Base-by-base conservation (phyloP, 2,888 invertebrate species). In the Callinectes sapidus region DNA sequence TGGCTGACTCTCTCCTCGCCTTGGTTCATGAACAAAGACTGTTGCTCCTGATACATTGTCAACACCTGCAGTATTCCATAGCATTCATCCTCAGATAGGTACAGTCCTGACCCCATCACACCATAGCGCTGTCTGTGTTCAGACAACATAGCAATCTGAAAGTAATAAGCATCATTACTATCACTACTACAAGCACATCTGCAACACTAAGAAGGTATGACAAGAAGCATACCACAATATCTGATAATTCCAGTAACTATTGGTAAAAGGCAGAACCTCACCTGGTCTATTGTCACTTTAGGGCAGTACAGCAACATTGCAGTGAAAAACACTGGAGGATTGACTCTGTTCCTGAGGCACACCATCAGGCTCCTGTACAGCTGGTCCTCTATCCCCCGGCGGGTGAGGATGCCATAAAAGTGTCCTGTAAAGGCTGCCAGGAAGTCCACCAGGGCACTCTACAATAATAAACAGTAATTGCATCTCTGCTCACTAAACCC, bases 141-240 rank as follows among this genome's bases (percentile, higher is more conserved):
- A n/a, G n/a, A n/a, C n/a, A 89, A n/a, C 23, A 92, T 39, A 32
- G 89, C 89, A 92, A 92, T 92, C 92, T 92, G 61, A 42, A 61
- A 61, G 55, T 23, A 66, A 23, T 35, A 14, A 32, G 28, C 54
- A 42, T 35, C 14, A 14, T 23, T 66, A 61, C 48, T n/a, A 42
- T 77, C 28, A 28, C 71, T 28, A n/a, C 18, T 23, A 71, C n/a
- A 71, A 28, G 13, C 28, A n/a, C 10, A 10, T 48, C 10, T 48
- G 48, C 48, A 48, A 10, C 48, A 48, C 10, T 48, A 48, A 48
- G 48, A 5, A 48, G 48, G 48, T 48, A 48, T 8, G 10, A 48
- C 3, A 5, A 48, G 10, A 48, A 48, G 0, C 3, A 48, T 10
- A 23, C 23, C 39, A n/a, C 23, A 16, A 61, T 23, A 61, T 2